Evolutionary conservation across 2,888 invertebrate species (phyloP), one percentile per base, ranked within the genome.

Genomic region (Hypomecis punctinalis): DNA sequence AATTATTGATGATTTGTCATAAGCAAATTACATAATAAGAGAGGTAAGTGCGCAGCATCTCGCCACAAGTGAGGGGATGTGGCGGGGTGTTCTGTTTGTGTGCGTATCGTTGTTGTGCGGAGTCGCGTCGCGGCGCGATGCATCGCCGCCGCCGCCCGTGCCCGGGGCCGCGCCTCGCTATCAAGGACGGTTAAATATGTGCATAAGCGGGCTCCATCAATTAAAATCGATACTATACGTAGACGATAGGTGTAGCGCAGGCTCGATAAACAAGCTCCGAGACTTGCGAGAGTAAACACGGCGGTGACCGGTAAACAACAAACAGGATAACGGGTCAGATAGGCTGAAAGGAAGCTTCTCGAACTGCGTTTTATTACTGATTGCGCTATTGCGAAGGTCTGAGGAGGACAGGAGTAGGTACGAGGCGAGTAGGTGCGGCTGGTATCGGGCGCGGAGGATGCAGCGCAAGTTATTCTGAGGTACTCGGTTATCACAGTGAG

Each of bases 11-110:
- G 40, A n/a, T 33, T 52, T 40, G 23, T 23, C 23, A 5, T 47
- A 40, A 46, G 36, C 45, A 54, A 54, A 54, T 55, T 81, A 82
- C 74, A 79, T 81, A 80, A 82, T 78, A 68, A 60, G 70, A 72
- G 61, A 72, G 73, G 72, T 74, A 61, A 78, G 77, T 80, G 83
- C 83, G 85, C 83, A 81, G 79, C 77, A 76, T 77, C 76, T 67
- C 66, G 72, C 60, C 70, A 73, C 70, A 71, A 74, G 72, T 69
- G 61, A 63, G 70, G 68, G 72, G 66, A 70, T 58, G 62, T 74
- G 69, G 73, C 77, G 78, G 77, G 46, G 53, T 37, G 46, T 45
- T 46, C 66, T 59, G 68, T 35, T 11, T 53, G 60, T 61, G 49
- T 11, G 49, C 49, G 53, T 37, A 47, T 13, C 47, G 39, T 40